Evolutionary conservation across 2,113 vertebrate species (phyloP).

Genomic region (Cygnus buccinator): DNA sequence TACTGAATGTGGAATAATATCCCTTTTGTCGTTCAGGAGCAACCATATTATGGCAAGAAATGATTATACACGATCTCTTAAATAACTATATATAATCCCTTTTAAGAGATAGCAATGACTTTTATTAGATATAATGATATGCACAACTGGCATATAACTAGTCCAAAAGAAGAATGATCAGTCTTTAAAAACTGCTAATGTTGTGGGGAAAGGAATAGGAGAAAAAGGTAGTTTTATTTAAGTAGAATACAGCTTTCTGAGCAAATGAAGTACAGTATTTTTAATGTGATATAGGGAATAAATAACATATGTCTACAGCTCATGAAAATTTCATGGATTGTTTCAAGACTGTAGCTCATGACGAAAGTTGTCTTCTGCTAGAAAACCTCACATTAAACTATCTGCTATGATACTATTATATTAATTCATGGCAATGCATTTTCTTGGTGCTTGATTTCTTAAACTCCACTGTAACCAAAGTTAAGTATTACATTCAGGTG

Average conservation of each 20-base stretch:
- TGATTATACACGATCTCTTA: neutral
- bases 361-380: neutral
- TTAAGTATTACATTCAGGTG: slow-evolving; percentile 24
- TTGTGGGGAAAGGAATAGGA: neutral
- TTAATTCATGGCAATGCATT: neutral
- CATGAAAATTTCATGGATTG: neutral
- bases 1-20: neutral
- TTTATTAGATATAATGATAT: neutral
- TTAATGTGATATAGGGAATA: neutral
- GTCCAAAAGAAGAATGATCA: neutral
- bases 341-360: slow-evolving; percentile 8
- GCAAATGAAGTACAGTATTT: neutral
- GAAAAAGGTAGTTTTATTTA: slow-evolving; percentile 12
- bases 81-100: neutral
- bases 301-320: neutral
- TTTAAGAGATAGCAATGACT: neutral
- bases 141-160: neutral
- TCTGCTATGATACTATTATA: neutral
- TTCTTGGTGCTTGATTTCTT: slow-evolving; percentile 45
- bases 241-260: neutral
- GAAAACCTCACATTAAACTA: neutral
- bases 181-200: neutral
- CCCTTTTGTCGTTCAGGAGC: neutral
- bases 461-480: slow-evolving; percentile 39
- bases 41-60: neutral